These are phyloP conservation scores for Mechanitis mazaeus DNA, from an alignment of 2,888 invertebrate species.

Conservation along the genomic window DNA sequence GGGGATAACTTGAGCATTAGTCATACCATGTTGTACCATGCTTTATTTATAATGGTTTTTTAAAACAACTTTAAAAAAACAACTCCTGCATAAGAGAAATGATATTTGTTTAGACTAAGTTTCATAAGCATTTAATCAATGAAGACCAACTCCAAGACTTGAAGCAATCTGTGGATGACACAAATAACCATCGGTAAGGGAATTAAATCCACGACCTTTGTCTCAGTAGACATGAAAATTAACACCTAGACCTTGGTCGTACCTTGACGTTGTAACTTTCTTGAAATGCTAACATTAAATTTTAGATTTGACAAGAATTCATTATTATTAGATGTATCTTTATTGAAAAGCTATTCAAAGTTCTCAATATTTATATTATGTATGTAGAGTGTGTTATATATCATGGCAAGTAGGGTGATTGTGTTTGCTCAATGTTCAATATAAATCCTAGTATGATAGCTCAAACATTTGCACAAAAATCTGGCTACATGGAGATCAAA, in stretches of 20 bases:
- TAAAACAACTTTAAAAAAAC: neutral
- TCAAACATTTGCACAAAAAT: constrained; percentile 45
- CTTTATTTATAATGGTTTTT: neutral
- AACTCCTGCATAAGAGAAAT: no score
- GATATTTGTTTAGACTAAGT: no score
- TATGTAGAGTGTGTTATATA: neutral
- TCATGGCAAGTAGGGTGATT: constrained; percentile 15
- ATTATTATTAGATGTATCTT: neutral
- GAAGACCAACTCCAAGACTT: no score
- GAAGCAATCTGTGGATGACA: no score
- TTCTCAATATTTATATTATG: neutral
- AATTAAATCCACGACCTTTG: no score
- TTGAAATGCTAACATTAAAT: no score
- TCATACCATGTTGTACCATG: constrained; percentile 7
- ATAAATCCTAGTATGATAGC: constrained; percentile 52
- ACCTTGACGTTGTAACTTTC: no score
- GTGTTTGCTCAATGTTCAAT: constrained; percentile 49
- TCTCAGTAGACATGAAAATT: no score
- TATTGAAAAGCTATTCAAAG: neutral
- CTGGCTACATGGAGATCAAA: constrained; percentile 21
- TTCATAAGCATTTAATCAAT: no score
- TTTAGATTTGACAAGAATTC: no score
- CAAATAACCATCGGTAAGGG: no score
- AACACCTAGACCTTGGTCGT: no score
- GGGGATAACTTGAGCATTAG: constrained; percentile 43